These are phyloP conservation scores for Pemphredon lugubris DNA, from an alignment of 2,888 invertebrate genomes.

Conservation along the genomic window DNA sequence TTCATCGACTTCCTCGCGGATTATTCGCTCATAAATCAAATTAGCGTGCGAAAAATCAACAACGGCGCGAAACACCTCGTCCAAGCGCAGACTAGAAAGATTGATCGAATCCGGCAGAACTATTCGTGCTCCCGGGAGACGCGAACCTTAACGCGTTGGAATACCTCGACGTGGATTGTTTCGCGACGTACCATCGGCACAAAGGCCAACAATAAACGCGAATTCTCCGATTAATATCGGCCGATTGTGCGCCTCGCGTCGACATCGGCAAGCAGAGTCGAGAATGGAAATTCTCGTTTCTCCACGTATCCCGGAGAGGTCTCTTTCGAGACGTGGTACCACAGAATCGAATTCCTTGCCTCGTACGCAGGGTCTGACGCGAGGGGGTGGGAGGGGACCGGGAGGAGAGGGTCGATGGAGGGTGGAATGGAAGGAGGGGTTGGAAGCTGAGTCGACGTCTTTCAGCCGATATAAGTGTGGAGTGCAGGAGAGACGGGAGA, in stretches of 20 bases:
- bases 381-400: slow-evolving; percentile 38
- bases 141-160: too few relatives aligned
- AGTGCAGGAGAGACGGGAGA: slow-evolving; percentile 50
- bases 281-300: slow-evolving; percentile 57
- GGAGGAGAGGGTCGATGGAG: slow-evolving; percentile 57
- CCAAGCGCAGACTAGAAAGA: too few relatives aligned
- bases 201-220: slow-evolving; percentile 19
- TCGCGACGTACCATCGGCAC: background rate
- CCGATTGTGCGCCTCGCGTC: slow-evolving; percentile 46
- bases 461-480: slow-evolving; percentile 69
- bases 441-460: slow-evolving; percentile 79
- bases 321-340: slow-evolving; percentile 58
- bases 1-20: too few relatives aligned
- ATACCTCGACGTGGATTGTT: too few relatives aligned
- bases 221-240: slow-evolving; percentile 42
- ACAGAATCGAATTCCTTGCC: slow-evolving; percentile 65
- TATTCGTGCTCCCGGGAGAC: too few relatives aligned
- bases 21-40: too few relatives aligned
- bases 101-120: too few relatives aligned
- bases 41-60: too few relatives aligned
- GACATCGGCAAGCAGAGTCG: slow-evolving; percentile 43
- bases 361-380: slow-evolving; percentile 55
- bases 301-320: slow-evolving; percentile 44
- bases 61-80: too few relatives aligned
- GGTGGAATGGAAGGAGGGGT: slow-evolving; percentile 68